Evolutionary conservation across 2,113 vertebrate genomes (phyloP).

Genomic region (Nipponia nippon): DNA sequence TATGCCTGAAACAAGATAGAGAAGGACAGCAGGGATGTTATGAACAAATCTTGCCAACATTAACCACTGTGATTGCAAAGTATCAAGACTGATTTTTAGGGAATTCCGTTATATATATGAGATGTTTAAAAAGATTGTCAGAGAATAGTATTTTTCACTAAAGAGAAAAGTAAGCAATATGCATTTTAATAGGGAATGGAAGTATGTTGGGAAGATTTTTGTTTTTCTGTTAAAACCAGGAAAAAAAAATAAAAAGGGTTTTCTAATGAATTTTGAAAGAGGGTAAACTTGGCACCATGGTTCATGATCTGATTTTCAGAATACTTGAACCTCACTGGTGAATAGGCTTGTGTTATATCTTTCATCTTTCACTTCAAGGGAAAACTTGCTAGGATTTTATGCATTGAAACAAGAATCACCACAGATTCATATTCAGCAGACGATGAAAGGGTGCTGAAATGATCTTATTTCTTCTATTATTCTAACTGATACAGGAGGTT

Average conservation of each 20-base stretch:
- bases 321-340: not conserved
- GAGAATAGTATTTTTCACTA: not conserved
- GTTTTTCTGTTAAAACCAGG: not conserved
- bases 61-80: not conserved
- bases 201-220: not conserved
- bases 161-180: not conserved
- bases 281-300: not conserved
- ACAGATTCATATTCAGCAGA: not conserved
- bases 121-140: not conserved
- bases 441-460: not conserved
- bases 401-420: not conserved
- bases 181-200: not conserved
- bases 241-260: not conserved
- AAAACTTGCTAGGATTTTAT: not conserved
- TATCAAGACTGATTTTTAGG: not conserved
- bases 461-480: not conserved
- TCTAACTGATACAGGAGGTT: not conserved
- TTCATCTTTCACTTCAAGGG: not conserved
- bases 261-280: not conserved
- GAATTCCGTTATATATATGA: not conserved
- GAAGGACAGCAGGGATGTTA: not conserved
- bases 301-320: not conserved
- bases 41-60: not conserved
- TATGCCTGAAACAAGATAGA: not conserved
- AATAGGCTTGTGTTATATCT: not conserved